Conservation (phyloP, 2,888 invertebrate species). For the Cistogaster globosa region DNA sequence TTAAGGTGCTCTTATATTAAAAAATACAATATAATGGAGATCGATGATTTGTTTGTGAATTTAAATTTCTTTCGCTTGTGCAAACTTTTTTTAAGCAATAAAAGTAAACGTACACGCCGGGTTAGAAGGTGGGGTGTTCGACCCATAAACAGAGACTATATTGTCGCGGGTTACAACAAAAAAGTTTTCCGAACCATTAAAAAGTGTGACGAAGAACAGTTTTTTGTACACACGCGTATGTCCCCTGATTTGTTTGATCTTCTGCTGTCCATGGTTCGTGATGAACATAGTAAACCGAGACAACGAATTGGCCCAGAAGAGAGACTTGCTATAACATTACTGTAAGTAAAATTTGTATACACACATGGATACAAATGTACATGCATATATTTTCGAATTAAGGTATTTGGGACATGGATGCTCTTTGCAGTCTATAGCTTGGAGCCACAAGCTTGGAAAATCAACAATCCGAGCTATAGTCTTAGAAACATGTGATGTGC, state of each 20-base stretch:
- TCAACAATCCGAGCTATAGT: neutral
- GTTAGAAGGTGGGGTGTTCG: slow-evolving; percentile 12
- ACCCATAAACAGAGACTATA: slow-evolving; percentile 8
- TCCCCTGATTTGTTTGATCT: slow-evolving; percentile 1
- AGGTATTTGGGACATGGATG: neutral
- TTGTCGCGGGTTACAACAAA: neutral
- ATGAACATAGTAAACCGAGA: slow-evolving; percentile 1
- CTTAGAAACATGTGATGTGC: slow-evolving; percentile 1
- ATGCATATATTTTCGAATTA: neutral
- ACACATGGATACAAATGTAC: neutral
- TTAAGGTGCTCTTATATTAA: too few species aligned
- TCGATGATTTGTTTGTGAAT: neutral
- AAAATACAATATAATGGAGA: neutral
- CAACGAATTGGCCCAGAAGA: slow-evolving; percentile 12
- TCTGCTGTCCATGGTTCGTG: neutral
- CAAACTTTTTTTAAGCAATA: neutral
- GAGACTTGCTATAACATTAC: neutral
- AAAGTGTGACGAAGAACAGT: neutral
- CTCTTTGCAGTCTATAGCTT: too few species aligned
- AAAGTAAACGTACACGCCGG: slow-evolving; percentile 1
- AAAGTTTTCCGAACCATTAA: slow-evolving; percentile 3
- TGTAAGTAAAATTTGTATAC: slow-evolving; percentile 3
- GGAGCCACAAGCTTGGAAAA: too few species aligned
- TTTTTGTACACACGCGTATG: slow-evolving; percentile 19
- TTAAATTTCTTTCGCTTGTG: neutral